Evolutionary conservation across 2,888 invertebrate species (phyloP).

Genomic region (Pyrgus malvae): DNA sequence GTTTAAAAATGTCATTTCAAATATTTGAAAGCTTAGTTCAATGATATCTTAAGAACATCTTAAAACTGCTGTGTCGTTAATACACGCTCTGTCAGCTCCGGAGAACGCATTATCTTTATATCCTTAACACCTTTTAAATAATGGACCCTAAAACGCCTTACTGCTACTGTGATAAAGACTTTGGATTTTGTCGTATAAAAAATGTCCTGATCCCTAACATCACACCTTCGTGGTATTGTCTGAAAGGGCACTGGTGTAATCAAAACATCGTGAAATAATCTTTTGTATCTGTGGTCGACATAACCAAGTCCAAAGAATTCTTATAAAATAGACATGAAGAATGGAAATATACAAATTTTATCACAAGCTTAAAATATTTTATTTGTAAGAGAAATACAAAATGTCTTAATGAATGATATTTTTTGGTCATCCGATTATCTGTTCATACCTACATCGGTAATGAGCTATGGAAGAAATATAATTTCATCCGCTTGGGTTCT

Average conservation of each 20-base stretch:
- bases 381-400: too few relatives aligned
- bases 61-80: conserved; percentile 64
- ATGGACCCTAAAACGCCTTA: conserved; percentile 29
- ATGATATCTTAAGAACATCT: conserved; percentile 40
- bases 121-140: conserved; percentile 35
- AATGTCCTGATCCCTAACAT: conserved; percentile 41
- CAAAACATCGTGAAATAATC: conserved; percentile 72
- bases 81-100: conserved; percentile 55
- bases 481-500: too few relatives aligned
- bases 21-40: neutral
- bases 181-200: conserved; percentile 24
- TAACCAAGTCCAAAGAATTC: conserved; percentile 1
- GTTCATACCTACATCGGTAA: too few relatives aligned
- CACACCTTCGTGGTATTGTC: conserved; percentile 48
- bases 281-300: conserved; percentile 47
- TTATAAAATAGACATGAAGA: neutral
- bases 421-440: too few relatives aligned
- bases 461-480: too few relatives aligned
- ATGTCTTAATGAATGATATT: too few relatives aligned
- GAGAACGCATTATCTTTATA: conserved; percentile 39
- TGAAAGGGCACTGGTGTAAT: conserved; percentile 56
- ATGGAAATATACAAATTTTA: too few relatives aligned
- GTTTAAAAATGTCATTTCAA: neutral
- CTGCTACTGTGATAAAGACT: conserved; percentile 34
- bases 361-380: too few relatives aligned